A percentile compares a stretch with the other conserved stretches of the same genome.
phyloP scores from a whole-genome alignment of 1,140 invertebrate species.

The Ylistrum balloti region DNA sequence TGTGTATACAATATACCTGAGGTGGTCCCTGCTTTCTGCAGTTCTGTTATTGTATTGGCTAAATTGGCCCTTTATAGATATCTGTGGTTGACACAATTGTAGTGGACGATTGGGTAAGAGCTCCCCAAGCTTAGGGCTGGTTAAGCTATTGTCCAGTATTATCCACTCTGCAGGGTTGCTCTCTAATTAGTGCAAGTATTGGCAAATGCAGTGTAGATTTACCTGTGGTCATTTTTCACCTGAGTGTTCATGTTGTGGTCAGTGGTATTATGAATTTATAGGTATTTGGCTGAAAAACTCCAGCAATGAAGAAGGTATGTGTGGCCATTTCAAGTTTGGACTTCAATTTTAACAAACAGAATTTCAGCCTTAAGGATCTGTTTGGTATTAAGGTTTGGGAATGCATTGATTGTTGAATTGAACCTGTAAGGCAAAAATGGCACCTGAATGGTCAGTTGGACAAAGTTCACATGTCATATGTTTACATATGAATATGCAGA shows the following conservation, averaged over 20 bases:
- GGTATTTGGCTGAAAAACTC: neutral
- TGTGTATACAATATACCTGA: conserved; percentile 9
- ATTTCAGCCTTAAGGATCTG: too few species aligned
- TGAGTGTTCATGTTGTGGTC: neutral
- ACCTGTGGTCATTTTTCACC: conserved; percentile 15
- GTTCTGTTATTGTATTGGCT: neutral
- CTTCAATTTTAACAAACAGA: too few species aligned
- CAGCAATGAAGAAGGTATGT: too few species aligned
- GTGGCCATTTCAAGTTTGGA: too few species aligned
- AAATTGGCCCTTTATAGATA: conserved; percentile 24
- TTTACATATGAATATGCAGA: neutral
- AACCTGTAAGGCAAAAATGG: neutral
- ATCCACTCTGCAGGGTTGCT: neutral
- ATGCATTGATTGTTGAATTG: neutral
- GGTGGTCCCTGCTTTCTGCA: neutral
- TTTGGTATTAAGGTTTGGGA: too few species aligned
- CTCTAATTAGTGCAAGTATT: conserved; percentile 34
- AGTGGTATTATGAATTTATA: neutral
- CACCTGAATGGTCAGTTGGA: neutral
- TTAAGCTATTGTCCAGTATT: neutral
- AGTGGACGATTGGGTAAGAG: neutral
- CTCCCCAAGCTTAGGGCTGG: conserved; percentile 20
- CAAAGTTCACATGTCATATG: neutral
- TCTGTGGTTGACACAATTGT: conserved; percentile 6
- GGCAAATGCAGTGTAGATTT: neutral